These are phyloP conservation scores for Brachionus sp. DNA, from an alignment of 1,140 invertebrate species.

Conservation along the genomic window DNA sequence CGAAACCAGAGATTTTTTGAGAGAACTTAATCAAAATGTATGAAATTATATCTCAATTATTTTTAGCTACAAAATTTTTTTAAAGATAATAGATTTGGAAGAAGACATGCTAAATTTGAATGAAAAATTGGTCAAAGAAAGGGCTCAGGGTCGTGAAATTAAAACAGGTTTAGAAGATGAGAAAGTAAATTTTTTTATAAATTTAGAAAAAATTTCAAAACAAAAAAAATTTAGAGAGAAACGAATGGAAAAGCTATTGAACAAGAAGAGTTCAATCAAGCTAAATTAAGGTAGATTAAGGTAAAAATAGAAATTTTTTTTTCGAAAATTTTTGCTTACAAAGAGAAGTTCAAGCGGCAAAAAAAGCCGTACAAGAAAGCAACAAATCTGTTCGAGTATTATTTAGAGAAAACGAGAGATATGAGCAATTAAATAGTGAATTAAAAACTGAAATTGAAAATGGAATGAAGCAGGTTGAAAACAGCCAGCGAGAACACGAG, in stretches of 20 bases:
- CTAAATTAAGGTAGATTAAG: not conserved
- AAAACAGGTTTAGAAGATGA: conserved; percentile 19
- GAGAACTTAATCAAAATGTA: conserved; percentile 38
- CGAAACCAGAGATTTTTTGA: conserved; percentile 30
- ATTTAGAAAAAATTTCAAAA: not conserved
- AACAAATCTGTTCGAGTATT: not conserved
- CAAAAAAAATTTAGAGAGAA: not conserved
- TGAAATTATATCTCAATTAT: not conserved
- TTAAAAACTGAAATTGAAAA: not conserved
- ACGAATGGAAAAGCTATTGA: conserved; percentile 5
- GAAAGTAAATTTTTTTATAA: not conserved
- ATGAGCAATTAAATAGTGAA: not conserved
- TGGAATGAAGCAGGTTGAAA: not conserved
- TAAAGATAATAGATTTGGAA: conserved; percentile 30
- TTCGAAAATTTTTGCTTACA: not conserved
- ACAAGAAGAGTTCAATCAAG: conserved; percentile 12
- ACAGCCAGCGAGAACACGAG: not conserved
- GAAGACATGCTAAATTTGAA: conserved; percentile 20
- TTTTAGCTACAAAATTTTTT: not conserved
- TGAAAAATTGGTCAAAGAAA: conserved; percentile 42
- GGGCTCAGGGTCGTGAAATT: not conserved
- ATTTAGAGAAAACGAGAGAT: conserved; percentile 41
- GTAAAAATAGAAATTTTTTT: not conserved
- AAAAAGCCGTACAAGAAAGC: conserved; percentile 29
- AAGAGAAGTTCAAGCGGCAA: conserved; percentile 24